Conservation (phyloP, 2,797 vertebrate species). For the Picus viridis region DNA sequence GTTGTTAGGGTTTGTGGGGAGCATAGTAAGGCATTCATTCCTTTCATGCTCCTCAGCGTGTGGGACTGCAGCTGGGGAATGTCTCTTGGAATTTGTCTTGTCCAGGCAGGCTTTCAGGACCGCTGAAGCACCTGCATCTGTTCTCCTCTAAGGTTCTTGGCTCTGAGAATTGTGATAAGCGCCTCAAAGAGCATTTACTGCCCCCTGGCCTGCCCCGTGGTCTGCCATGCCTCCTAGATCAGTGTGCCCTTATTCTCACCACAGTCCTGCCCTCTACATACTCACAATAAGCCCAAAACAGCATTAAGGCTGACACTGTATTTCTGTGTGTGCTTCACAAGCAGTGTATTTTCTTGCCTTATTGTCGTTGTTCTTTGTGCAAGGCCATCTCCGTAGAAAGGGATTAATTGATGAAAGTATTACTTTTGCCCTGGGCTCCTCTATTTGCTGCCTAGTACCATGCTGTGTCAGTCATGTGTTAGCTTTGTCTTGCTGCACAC, state of each 20-base stretch:
- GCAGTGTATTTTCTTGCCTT: conserved; percentile 29
- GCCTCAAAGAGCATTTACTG: neutral
- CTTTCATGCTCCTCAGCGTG: neutral
- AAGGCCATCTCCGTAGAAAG: neutral
- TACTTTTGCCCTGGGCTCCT: neutral
- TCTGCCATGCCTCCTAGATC: neutral
- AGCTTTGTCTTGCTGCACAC: conserved; percentile 22
- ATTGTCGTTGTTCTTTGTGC: neutral
- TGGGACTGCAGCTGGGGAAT: conserved; percentile 59
- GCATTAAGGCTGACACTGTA: neutral
- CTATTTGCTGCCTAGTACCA: neutral
- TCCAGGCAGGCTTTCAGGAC: neutral
- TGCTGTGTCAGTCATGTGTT: conserved; percentile 35
- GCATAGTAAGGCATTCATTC: conserved; percentile 50
- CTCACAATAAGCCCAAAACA: neutral
- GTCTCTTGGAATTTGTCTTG: conserved; percentile 67
- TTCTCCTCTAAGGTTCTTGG: neutral
- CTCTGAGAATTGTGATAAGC: neutral
- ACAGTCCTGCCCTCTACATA: neutral
- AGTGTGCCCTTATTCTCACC: neutral
- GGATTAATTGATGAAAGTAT: neutral
- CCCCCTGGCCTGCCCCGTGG: neutral
- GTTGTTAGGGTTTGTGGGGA: conserved; percentile 25
- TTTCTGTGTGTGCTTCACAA: conserved; percentile 8
- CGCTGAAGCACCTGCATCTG: neutral